Evolutionary conservation across 2,888 invertebrate species (phyloP).

Genomic region (Antheraea yamamai): DNA sequence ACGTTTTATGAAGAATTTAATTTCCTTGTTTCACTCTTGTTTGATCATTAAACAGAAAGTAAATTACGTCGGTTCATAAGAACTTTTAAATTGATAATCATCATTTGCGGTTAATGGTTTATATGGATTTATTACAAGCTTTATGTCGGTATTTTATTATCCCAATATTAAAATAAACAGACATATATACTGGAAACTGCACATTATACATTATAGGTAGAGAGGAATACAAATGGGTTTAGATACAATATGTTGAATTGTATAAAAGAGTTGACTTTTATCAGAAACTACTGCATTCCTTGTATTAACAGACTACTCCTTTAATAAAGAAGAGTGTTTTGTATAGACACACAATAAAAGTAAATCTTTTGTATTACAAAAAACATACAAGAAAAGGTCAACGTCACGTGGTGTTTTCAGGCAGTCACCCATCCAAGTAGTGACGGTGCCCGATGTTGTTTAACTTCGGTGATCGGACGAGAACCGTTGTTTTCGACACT

Average conservation of each 20-base stretch:
- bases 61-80: constrained; percentile 26
- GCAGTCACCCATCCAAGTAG: too few species aligned
- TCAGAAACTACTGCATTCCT: not conserved
- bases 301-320: not conserved
- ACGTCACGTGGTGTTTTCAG: too few species aligned
- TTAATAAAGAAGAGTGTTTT: not conserved
- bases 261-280: not conserved
- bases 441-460: too few species aligned
- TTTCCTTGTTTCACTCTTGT: constrained; percentile 29
- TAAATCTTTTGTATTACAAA: too few species aligned
- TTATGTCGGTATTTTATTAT: not conserved
- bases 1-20: constrained; percentile 31
- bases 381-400: too few species aligned
- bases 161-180: not conserved
- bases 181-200: not conserved
- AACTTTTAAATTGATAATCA: constrained; percentile 23
- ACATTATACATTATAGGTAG: not conserved
- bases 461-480: too few species aligned
- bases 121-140: not conserved
- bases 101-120: not conserved
- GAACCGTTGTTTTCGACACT: too few species aligned
- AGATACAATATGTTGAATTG: not conserved
- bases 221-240: not conserved
- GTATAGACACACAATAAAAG: too few species aligned
- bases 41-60: constrained; percentile 27